Percentiles rank a stretch among this genome's conserved stretches.
Evolutionary conservation across 2,113 vertebrate species (phyloP).

Genomic region (Grammomys dolichurus): DNA sequence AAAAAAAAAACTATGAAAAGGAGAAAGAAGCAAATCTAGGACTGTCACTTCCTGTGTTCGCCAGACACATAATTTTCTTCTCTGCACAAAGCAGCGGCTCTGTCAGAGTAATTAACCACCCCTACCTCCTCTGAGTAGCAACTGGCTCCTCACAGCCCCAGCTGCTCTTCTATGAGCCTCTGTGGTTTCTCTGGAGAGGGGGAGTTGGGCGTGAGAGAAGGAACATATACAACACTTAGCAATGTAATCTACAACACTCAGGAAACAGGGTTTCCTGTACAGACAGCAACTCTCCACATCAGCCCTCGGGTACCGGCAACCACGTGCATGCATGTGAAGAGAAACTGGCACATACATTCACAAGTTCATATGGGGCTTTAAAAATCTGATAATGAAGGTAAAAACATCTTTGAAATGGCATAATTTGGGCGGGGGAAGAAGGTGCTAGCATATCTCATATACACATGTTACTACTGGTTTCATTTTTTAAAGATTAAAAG

Average conservation of each 20-base stretch:
- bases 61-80: slow-evolving; percentile 26
- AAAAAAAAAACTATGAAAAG: neutral
- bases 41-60: neutral
- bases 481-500: neutral
- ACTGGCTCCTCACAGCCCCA: fast-evolving
- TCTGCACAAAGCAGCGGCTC: neutral
- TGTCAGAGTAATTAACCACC: neutral
- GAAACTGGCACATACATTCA: no score
- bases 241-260: neutral
- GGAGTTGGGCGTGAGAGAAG: neutral
- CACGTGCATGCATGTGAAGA: fast-evolving
- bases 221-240: neutral
- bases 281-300: fast-evolving
- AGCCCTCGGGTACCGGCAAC: fast-evolving
- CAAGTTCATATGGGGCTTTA: neutral
- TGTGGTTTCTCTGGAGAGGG: neutral
- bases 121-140: neutral
- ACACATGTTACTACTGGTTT: fast-evolving
- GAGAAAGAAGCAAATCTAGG: slow-evolving; percentile 15
- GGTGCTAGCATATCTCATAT: fast-evolving
- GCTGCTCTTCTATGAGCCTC: neutral
- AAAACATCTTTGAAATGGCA: neutral
- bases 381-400: neutral
- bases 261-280: neutral
- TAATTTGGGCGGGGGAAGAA: neutral